These are phyloP conservation scores for Cotesia glomerata DNA, from an alignment of 1,140 invertebrate genomes.

Conservation along the genomic window DNA sequence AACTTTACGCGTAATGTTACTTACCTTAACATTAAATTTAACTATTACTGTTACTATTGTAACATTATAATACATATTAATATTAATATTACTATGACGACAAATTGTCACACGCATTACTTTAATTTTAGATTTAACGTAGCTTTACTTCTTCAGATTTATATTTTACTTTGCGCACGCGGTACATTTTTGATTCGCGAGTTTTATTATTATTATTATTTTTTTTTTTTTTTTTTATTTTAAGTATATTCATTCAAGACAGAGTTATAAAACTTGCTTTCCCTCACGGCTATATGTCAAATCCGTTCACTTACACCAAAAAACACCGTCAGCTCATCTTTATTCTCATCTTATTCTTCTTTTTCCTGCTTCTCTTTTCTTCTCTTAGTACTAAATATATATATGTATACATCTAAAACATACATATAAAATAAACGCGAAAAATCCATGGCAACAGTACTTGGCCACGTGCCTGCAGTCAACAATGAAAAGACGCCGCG, in stretches of 20 bases:
- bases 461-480: constrained; percentile 9
- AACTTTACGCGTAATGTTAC: no score
- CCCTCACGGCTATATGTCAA: neutral
- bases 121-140: neutral
- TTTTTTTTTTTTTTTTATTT: no score
- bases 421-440: neutral
- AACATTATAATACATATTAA: neutral
- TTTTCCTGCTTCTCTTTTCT: no score
- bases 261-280: neutral
- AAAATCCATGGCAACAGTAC: neutral
- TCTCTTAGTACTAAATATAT: no score
- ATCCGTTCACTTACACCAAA: neutral
- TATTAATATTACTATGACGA: neutral
- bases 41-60: no score
- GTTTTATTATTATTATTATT: neutral
- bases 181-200: neutral
- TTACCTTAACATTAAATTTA: no score
- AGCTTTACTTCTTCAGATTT: no score
- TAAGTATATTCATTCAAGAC: neutral
- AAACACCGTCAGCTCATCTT: neutral
- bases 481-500: neutral
- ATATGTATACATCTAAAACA: no score
- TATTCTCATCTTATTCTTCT: no score
- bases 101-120: neutral
- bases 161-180: neutral